phyloP scores from a whole-genome alignment of 2,113 vertebrate species.

The Anarrhichthys ocellatus region DNA sequence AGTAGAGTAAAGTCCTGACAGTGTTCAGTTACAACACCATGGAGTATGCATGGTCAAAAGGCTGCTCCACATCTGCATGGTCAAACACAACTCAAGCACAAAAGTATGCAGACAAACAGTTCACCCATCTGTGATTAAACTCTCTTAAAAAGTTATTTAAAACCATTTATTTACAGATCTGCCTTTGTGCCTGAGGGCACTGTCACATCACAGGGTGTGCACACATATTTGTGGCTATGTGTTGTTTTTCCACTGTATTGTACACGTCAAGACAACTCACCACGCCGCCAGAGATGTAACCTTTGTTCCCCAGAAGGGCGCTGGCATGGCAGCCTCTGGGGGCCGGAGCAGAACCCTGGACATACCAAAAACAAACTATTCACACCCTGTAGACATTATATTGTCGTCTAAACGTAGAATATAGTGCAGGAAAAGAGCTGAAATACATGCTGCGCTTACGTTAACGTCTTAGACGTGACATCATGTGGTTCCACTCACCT shows the following conservation, averaged over 20 bases:
- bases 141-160: no score
- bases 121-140: no score
- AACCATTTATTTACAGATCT: background rate
- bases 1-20: background rate
- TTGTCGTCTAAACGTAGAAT: background rate
- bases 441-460: background rate
- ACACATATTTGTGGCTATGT: no score
- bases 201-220: no score
- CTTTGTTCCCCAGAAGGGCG: constrained; percentile 88
- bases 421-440: background rate
- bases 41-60: background rate
- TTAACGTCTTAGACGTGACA: background rate
- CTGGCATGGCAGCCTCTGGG: constrained; percentile 79
- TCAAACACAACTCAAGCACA: no score
- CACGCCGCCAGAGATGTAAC: constrained; percentile 93
- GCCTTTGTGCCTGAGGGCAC: background rate
- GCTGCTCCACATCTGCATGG: fast-evolving
- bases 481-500: constrained; percentile 54
- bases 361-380: background rate
- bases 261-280: constrained; percentile 80
- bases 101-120: background rate
- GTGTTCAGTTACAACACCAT: background rate
- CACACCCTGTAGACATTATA: background rate
- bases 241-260: no score
- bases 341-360: constrained; percentile 70